Percentiles rank a stretch among this genome's conserved stretches.
Conservation (phyloP, 2,113 vertebrate species). For the Upupa epops region DNA sequence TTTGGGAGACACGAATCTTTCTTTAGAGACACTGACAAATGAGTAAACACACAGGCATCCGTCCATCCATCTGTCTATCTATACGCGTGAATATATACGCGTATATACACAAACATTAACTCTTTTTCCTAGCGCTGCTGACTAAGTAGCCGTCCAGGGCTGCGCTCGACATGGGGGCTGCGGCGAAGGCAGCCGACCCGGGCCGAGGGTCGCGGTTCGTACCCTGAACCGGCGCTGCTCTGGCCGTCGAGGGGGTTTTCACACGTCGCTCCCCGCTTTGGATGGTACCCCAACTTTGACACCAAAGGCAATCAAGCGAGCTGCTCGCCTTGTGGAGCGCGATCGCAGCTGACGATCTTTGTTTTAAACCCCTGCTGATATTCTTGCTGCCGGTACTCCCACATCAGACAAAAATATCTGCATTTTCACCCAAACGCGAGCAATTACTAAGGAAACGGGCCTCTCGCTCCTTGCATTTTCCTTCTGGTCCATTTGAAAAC, state of each 20-base stretch:
- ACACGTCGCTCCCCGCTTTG: background rate
- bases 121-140: background rate
- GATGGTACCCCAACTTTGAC: background rate
- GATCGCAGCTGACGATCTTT: slow-evolving; percentile 61
- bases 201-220: background rate
- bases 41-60: background rate
- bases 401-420: slow-evolving; percentile 64
- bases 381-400: slow-evolving; percentile 48
- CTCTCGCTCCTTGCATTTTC: slow-evolving; percentile 68
- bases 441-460: slow-evolving; percentile 81
- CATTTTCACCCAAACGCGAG: slow-evolving; percentile 73
- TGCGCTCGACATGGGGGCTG: background rate
- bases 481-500: slow-evolving; percentile 78
- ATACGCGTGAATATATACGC: no score
- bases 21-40: background rate
- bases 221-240: background rate
- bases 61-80: background rate
- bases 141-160: background rate
- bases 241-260: background rate
- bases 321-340: slow-evolving; percentile 40
- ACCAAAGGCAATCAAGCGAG: slow-evolving; percentile 16
- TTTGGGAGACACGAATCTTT: background rate
- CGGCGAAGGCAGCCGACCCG: background rate
- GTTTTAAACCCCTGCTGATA: slow-evolving; percentile 71
- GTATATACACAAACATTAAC: no score